Conservation (phyloP, 2,113 vertebrate genomes). For the Pedionomus torquatus region DNA sequence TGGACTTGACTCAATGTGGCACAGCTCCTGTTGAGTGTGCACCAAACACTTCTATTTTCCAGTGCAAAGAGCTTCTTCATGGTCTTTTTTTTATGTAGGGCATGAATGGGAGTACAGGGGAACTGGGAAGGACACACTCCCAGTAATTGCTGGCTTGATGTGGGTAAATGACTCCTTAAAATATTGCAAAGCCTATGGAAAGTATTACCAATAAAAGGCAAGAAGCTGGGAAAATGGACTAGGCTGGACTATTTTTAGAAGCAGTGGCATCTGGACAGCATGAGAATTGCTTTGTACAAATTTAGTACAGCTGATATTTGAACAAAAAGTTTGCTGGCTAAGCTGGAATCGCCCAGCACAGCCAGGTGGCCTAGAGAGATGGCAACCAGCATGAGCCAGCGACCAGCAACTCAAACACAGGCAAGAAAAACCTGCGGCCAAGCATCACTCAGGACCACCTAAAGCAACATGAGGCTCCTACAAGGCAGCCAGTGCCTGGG, state of each 20-base stretch:
- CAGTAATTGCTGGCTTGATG: neutral
- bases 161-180: neutral
- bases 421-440: neutral
- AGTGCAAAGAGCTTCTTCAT: neutral
- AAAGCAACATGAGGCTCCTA: rapidly evolving
- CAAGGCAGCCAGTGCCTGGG: rapidly evolving
- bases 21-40: neutral
- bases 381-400: neutral
- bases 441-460: neutral
- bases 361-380: neutral
- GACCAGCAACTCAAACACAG: neutral
- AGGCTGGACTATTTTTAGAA: conserved; percentile 47
- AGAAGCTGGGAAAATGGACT: conserved; percentile 19
- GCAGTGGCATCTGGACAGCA: conserved; percentile 48
- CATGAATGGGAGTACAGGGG: neutral
- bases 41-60: neutral
- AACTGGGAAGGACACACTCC: neutral
- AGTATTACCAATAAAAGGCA: conserved; percentile 10
- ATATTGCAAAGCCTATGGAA: neutral
- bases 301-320: conserved; percentile 37
- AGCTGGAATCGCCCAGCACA: neutral
- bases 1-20: rapidly evolving
- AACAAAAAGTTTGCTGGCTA: neutral
- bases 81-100: neutral
- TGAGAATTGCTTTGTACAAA: conserved; percentile 35